Evolutionary conservation across 2,113 vertebrate genomes (phyloP).

Genomic region (Protomyctophum bolini): DNA sequence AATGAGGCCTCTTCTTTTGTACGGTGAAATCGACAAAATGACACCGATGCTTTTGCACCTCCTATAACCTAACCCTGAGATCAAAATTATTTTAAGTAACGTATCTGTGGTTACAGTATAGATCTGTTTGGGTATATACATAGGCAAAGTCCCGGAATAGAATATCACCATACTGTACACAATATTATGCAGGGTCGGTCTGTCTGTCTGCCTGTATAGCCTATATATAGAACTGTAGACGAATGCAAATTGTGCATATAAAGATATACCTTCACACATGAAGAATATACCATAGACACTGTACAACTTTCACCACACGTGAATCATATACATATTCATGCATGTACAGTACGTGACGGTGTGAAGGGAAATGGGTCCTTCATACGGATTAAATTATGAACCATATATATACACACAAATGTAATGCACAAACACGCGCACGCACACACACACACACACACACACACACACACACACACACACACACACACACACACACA

Average conservation of each 20-base stretch:
- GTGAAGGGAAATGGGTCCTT: too few relatives aligned
- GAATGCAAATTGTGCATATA: too few relatives aligned
- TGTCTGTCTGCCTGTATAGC: too few relatives aligned
- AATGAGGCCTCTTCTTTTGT: conserved; percentile 56
- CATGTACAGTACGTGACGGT: too few relatives aligned
- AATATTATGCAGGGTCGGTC: too few relatives aligned
- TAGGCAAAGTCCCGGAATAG: conserved; percentile 46
- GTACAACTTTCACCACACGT: too few relatives aligned
- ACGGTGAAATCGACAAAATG: conserved; percentile 59
- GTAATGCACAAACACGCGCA: conserved; percentile 25
- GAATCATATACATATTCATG: too few relatives aligned
- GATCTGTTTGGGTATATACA: conserved; percentile 50
- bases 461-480: conserved; percentile 18
- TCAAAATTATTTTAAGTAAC: conserved; percentile 44
- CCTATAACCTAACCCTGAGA: conserved; percentile 55
- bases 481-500: conserved; percentile 37
- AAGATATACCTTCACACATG: too few relatives aligned
- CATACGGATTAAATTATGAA: too few relatives aligned
- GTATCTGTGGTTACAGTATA: conserved; percentile 53
- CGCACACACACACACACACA: conserved; percentile 29
- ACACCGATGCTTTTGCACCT: conserved; percentile 48
- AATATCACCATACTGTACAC: conserved; percentile 30
- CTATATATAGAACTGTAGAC: too few relatives aligned
- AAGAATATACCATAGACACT: too few relatives aligned
- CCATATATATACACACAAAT: too few relatives aligned